These are phyloP conservation scores for Mobula hypostoma DNA, from an alignment of 2,113 vertebrate genomes.

Conservation along the genomic window DNA sequence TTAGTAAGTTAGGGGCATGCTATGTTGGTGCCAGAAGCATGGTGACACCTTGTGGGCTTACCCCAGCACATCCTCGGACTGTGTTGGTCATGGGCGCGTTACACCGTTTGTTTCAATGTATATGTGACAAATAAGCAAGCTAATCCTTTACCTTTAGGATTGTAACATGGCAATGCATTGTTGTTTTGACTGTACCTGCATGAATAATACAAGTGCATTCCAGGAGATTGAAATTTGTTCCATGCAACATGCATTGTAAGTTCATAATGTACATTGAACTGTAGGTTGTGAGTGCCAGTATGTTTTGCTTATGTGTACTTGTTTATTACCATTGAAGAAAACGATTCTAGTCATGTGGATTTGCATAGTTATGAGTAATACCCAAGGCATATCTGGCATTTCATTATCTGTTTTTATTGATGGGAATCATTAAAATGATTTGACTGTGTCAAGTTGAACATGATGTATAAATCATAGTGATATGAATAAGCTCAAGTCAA, in stretches of 20 bases:
- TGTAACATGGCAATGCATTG: neutral
- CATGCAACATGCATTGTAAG: neutral
- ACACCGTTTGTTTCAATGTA: no score
- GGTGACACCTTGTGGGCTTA: no score
- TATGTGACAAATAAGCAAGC: no score
- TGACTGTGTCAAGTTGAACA: constrained; percentile 21
- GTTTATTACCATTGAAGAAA: neutral
- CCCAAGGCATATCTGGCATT: neutral
- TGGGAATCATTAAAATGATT: neutral
- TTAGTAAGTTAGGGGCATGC: no score
- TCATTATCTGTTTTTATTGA: constrained; percentile 17
- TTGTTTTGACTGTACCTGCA: neutral
- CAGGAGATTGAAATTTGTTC: neutral
- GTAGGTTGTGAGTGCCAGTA: neutral
- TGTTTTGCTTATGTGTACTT: no score
- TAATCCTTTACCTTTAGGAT: neutral
- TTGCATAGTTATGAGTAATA: neutral
- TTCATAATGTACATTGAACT: neutral
- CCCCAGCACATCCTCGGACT: no score
- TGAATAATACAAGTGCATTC: neutral
- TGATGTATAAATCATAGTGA: constrained; percentile 24
- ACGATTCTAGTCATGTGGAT: neutral
- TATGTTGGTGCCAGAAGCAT: no score
- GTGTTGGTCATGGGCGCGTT: no score
- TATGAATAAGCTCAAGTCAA: constrained; percentile 4